phyloP scores from a whole-genome alignment of 2,113 vertebrate species.

The Gallinago undulata region DNA sequence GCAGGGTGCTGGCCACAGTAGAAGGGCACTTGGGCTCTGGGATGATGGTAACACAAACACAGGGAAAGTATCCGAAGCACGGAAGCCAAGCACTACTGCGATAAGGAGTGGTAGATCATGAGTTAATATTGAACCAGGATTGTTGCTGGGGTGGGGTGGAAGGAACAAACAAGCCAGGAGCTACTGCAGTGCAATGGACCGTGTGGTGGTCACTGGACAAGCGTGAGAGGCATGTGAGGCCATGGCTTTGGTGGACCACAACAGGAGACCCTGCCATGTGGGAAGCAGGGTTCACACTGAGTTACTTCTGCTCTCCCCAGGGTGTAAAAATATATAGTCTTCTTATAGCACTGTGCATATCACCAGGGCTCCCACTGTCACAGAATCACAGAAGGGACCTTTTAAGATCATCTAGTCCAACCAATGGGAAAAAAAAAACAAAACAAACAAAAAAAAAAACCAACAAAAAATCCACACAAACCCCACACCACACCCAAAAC shows the following conservation, averaged over 20 bases:
- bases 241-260: background rate
- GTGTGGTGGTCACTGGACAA: fast-evolving
- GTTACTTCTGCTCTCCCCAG: background rate
- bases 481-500: too few relatives aligned
- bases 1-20: background rate
- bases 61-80: fast-evolving
- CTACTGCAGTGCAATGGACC: fast-evolving
- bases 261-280: fast-evolving
- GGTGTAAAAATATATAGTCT: background rate
- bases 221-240: fast-evolving
- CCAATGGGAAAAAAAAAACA: too few relatives aligned
- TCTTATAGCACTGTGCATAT: background rate
- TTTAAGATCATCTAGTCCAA: too few relatives aligned
- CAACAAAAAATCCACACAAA: too few relatives aligned
- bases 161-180: background rate
- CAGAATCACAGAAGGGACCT: too few relatives aligned
- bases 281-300: background rate
- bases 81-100: background rate
- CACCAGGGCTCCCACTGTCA: background rate
- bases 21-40: fast-evolving
- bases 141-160: background rate
- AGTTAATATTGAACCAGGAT: background rate
- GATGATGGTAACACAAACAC: background rate
- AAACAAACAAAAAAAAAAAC: too few relatives aligned
- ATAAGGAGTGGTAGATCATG: background rate